These are phyloP conservation scores for Sinotaia quadrata DNA, from an alignment of 2,888 invertebrate genomes.

Conservation along the genomic window DNA sequence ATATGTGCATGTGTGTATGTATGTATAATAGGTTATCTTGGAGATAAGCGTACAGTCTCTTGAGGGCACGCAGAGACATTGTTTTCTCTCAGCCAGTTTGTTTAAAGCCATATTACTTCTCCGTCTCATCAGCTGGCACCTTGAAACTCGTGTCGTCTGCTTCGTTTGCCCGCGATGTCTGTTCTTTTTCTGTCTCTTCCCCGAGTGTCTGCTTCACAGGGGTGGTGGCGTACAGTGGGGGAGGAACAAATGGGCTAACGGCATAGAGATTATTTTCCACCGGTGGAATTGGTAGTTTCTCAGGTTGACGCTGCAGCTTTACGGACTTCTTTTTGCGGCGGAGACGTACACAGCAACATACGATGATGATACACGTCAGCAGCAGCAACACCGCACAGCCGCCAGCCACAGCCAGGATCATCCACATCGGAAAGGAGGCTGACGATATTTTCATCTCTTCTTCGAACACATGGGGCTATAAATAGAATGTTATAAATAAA, in stretches of 20 bases:
- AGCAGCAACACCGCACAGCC: constrained; percentile 26
- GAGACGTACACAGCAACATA: constrained; percentile 28
- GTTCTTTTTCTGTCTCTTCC: constrained; percentile 9
- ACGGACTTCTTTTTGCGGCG: constrained; percentile 15
- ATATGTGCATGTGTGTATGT: background rate
- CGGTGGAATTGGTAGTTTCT: constrained; percentile 31
- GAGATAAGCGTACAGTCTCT: background rate
- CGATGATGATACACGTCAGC: constrained; percentile 19
- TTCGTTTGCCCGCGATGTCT: background rate
- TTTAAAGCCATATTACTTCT: background rate
- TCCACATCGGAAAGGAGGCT: constrained; percentile 31
- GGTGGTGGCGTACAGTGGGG: constrained; percentile 55
- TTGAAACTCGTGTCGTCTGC: background rate
- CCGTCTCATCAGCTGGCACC: background rate
- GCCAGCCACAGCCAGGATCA: constrained; percentile 31
- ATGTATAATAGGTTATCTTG: background rate
- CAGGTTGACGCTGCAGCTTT: constrained; percentile 24
- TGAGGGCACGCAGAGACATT: background rate
- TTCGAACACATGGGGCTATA: too few species aligned
- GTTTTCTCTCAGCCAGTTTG: too few species aligned
- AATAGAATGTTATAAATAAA: too few species aligned
- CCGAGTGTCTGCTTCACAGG: constrained; percentile 51
- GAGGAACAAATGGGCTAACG: constrained; percentile 43
- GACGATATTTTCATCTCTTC: too few species aligned
- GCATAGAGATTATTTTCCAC: constrained; percentile 20